Conservation (phyloP, 1,140 invertebrate species). For the Eulimnadia texana region DNA sequence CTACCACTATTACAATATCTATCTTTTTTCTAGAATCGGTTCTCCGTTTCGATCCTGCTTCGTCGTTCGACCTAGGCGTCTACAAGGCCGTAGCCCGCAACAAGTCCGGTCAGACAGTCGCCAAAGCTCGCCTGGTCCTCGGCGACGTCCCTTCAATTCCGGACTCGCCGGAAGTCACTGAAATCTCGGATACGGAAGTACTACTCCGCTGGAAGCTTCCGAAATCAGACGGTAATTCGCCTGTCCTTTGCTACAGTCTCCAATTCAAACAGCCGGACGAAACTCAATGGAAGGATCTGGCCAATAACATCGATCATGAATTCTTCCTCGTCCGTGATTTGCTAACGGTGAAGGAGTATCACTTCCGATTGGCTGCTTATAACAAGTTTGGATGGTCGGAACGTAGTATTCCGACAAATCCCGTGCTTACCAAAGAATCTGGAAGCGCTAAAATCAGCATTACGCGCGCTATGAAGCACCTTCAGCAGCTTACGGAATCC, state of each 20-base stretch:
- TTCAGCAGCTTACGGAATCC: constrained; percentile 65
- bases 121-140: constrained; percentile 36
- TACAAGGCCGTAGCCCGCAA: constrained; percentile 93
- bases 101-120: constrained; percentile 35
- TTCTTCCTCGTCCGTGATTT: constrained; percentile 72
- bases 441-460: constrained; percentile 47
- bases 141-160: constrained; percentile 62
- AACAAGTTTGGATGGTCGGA: constrained; percentile 91
- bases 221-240: constrained; percentile 63
- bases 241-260: constrained; percentile 67
- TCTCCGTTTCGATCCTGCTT: constrained; percentile 53
- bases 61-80: constrained; percentile 69
- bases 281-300: constrained; percentile 69
- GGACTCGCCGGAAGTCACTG: constrained; percentile 67
- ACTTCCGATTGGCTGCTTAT: constrained; percentile 71
- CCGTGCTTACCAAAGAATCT: constrained; percentile 47
- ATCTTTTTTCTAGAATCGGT: constrained; percentile 58
- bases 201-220: constrained; percentile 78
- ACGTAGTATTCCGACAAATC: constrained; percentile 52
- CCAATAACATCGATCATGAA: constrained; percentile 82
- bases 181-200: constrained; percentile 70
- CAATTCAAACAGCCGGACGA: constrained; percentile 61
- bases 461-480: constrained; percentile 61
- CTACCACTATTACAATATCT: not conserved
- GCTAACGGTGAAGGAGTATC: constrained; percentile 59